Evolutionary conservation across 2,888 invertebrate genomes (phyloP), one percentile per base, ranked within the genome.

Genomic region (Leucophenga maculata): DNA sequence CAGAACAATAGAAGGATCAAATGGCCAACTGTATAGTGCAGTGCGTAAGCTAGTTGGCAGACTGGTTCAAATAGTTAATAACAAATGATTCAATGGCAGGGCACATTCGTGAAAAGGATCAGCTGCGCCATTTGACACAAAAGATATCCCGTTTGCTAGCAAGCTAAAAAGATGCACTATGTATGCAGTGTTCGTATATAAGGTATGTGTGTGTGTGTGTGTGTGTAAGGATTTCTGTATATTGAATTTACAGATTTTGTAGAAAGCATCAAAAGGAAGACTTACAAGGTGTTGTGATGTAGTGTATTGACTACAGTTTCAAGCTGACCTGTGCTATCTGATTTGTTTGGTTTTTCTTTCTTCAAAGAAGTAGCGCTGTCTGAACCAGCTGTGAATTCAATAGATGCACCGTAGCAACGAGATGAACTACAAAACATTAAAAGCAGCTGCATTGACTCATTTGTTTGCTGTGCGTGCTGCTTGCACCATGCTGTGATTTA

Each of bases 1-100:
- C 11, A 39, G 39, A 39, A 39, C 39, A 39, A 39, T 39, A 39
- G 39, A 39, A 39, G 8, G 39, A 39, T 39, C 39, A 39, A 39
- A 39, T 39, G 39, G 6, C 8, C 8, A 39, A 39, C 39, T 39
- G 8, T 26, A 39, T 11, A 11, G 9, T 39, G 39, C 8, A 39
- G 4, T 26, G 26, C 26, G 26, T 26, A 3, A 4, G 39, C 8
- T 39, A 39, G 26, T 4, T 26, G 26, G 26, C 26, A 39, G 39
- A 39, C 3, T 39, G n/a, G 55, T 22, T 55, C 14, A 55, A 55
- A 55, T 22, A 26, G 55, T 13, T 26, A 13, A 11, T 55, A 18
- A 55, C 55, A 55, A 55, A 55, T 55, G 55, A 55, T 26, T 55
- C 55, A 55, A 26, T 22, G 39, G 8, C 39, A 39, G 39, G 8